Evolutionary conservation across 1,140 invertebrate species (phyloP), one percentile per base, ranked within the genome.

Genomic region (Tetragnatha versicolor): DNA sequence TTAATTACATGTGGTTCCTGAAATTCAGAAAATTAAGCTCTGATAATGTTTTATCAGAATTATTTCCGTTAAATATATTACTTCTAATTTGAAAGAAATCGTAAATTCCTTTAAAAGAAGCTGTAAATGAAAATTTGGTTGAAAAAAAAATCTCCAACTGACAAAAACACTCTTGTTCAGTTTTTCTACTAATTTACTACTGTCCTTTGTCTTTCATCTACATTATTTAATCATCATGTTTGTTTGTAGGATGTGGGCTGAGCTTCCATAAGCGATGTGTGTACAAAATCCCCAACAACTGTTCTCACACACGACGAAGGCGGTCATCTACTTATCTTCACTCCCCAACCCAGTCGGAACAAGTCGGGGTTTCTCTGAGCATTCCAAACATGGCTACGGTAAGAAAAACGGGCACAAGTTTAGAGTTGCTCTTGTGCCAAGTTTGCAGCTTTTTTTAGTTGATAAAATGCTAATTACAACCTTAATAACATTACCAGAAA

Each of bases 201-300:
- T 1, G 10, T n/a, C 22, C 14, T 53, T 9, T 10, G 22, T 53
- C 9, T 53, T 53, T 53, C 9, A 17, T 53, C 22, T 53, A 10
- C 14, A 17, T n/a, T 22, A n/a, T 25, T 58, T 25, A 25, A 58
- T 58, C 29, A 25, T 27, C 7, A 42, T n/a, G n/a, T n/a, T n/a
- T n/a, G n/a, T n/a, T 68, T 68, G 42, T 85, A 98, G 96, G 95
- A 82, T 99, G 97, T 89, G 93, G 96, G 6, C 90, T 96, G 84
- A 98, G 98, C 88, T 99, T 96, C 88, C 98, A 99, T 88, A 99
- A 99, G 86, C 89, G 97, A 68, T 99, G 98, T 88, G 97, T 97
- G 60, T 94, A 97, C 78, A 98, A 98, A 88, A 95, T 99, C 79
- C 97, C 97, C 33, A 98, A 98, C 85, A 98, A 99, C 88, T 99